These are phyloP conservation scores for Lagocephalus sceleratus DNA, from an alignment of 2,797 vertebrate species.

Conservation along the genomic window DNA sequence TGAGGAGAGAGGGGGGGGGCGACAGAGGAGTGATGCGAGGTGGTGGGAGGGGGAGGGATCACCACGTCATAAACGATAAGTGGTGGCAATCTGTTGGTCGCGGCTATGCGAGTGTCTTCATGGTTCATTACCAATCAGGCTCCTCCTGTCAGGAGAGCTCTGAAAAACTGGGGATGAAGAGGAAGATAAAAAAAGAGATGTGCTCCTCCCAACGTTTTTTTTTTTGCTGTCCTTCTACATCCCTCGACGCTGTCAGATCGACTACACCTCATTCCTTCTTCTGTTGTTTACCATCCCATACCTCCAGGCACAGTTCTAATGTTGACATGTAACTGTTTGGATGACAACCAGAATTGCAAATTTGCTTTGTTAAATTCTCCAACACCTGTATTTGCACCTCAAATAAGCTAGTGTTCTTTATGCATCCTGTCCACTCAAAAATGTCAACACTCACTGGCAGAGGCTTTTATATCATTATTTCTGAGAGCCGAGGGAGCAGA, in stretches of 20 bases:
- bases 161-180: slow-evolving; percentile 44
- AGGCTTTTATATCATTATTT: neutral
- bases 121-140: slow-evolving; percentile 73
- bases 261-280: slow-evolving; percentile 49
- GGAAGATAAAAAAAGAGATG: slow-evolving; percentile 49
- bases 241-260: slow-evolving; percentile 54
- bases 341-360: slow-evolving; percentile 32
- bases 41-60: slow-evolving; percentile 13
- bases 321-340: slow-evolving; percentile 37
- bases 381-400: slow-evolving; percentile 18
- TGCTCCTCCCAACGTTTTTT: slow-evolving; percentile 31
- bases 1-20: slow-evolving; percentile 18
- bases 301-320: slow-evolving; percentile 51
- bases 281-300: slow-evolving; percentile 47
- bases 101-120: slow-evolving; percentile 68
- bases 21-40: slow-evolving; percentile 18
- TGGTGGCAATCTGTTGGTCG: slow-evolving; percentile 68
- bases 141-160: slow-evolving; percentile 63
- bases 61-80: slow-evolving; percentile 68
- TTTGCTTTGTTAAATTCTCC: slow-evolving; percentile 25
- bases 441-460: slow-evolving; percentile 12
- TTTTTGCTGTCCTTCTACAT: slow-evolving; percentile 36
- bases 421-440: slow-evolving; percentile 12
- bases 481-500: slow-evolving; percentile 32
- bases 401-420: slow-evolving; percentile 9